These are phyloP conservation scores for Scrobipalpa costella DNA, from an alignment of 2,888 invertebrate species.

Conservation along the genomic window DNA sequence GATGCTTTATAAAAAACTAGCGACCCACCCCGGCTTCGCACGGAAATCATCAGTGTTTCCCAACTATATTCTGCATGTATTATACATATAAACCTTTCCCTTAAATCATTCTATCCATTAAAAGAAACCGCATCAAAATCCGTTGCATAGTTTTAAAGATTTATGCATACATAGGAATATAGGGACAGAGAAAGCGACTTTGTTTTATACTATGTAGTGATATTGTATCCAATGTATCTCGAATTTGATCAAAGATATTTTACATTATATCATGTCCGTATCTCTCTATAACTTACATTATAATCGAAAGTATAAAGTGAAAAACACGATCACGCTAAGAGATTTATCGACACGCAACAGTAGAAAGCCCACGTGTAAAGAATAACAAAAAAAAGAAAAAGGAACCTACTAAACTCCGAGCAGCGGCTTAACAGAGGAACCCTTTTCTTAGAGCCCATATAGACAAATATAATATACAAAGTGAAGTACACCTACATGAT, in stretches of 20 bases:
- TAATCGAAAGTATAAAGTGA: constrained; percentile 6
- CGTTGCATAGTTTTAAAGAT: too few relatives aligned
- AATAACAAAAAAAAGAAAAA: not conserved
- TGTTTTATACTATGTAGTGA: too few relatives aligned
- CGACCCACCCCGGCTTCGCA: too few relatives aligned
- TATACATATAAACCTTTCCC: too few relatives aligned
- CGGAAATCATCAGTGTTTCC: too few relatives aligned
- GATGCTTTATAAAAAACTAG: too few relatives aligned
- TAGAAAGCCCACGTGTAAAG: not conserved
- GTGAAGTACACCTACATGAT: not conserved
- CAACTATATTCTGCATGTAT: too few relatives aligned
- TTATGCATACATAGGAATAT: too few relatives aligned
- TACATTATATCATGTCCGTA: not conserved
- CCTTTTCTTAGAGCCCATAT: not conserved
- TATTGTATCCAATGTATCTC: too few relatives aligned
- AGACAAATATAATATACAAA: constrained; percentile 2
- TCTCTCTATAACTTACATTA: not conserved
- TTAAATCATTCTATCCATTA: too few relatives aligned
- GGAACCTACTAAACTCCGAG: not conserved
- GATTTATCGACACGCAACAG: constrained; percentile 14
- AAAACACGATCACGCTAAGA: constrained; percentile 23
- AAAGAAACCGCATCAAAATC: too few relatives aligned
- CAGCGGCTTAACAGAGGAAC: constrained; percentile 3
- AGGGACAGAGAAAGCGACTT: too few relatives aligned
- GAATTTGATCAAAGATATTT: not conserved